A percentile compares a stretch with the other conserved stretches of the same genome.
Evolutionary conservation across 2,888 invertebrate genomes (phyloP).

Genomic region (Poecilobothrus nobilitatus): DNA sequence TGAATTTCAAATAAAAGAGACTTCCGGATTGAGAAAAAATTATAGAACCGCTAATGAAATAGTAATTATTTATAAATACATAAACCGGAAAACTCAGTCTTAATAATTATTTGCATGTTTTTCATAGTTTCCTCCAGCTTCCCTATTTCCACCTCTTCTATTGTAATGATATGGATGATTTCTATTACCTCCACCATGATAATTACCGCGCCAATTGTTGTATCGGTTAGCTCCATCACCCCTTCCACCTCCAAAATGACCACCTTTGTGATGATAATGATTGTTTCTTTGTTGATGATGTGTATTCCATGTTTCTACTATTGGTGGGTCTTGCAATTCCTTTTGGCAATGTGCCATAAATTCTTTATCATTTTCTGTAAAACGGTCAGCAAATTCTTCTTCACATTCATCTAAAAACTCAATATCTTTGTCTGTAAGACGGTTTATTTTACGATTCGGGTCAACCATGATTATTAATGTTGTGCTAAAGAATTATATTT

Average conservation of each 20-base stretch:
- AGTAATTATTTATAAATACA: neutral
- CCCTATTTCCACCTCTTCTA: neutral
- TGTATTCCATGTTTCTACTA: conserved; percentile 50
- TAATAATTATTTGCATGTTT: neutral
- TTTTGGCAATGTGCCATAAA: conserved; percentile 47
- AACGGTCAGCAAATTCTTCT: conserved; percentile 53
- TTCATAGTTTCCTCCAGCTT: neutral
- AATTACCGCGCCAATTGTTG: conserved; percentile 21
- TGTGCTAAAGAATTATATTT: neutral
- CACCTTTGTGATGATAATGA: neutral
- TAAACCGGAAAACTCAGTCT: neutral
- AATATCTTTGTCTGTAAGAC: conserved; percentile 50
- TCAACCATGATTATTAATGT: conserved; percentile 36
- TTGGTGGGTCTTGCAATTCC: conserved; percentile 49
- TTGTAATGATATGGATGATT: conserved; percentile 24
- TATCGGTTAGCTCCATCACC: conserved; percentile 24
- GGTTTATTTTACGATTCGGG: conserved; percentile 44
- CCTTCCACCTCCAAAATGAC: neutral
- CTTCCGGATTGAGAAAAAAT: too few species aligned
- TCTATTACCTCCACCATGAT: conserved; percentile 24
- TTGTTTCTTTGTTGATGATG: conserved; percentile 1
- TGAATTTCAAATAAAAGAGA: too few species aligned
- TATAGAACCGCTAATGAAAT: too few species aligned
- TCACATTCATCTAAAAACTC: conserved; percentile 56
- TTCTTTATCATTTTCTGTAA: conserved; percentile 54